Conservation (phyloP, 2,797 vertebrate species). For the Lacerta viridis region DNA sequence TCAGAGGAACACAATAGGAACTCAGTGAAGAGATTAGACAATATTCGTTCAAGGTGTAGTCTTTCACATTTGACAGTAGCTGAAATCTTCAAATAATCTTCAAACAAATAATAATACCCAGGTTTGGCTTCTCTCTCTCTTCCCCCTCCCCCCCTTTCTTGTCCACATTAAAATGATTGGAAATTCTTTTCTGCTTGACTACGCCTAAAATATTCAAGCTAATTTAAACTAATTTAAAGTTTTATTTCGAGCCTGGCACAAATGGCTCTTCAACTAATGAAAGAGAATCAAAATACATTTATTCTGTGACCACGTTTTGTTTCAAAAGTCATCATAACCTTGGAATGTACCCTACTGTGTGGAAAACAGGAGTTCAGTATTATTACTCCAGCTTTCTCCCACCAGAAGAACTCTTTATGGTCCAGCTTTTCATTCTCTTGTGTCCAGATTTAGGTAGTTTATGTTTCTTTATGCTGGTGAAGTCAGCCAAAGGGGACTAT, state of each 20-base stretch:
- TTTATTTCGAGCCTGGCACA: too few species aligned
- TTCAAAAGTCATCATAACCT: constrained; percentile 1
- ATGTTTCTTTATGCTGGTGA: constrained; percentile 13
- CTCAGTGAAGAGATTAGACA: background rate
- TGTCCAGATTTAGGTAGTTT: constrained; percentile 31
- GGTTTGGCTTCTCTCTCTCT: background rate
- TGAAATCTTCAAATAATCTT: background rate
- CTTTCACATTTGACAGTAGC: background rate
- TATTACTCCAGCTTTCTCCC: constrained; percentile 13
- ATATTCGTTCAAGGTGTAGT: too few species aligned
- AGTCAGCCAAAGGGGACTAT: constrained; percentile 14
- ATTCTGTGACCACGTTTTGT: background rate
- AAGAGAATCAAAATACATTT: constrained; percentile 6
- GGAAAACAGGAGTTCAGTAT: background rate
- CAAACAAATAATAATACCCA: background rate
- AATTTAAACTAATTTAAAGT: too few species aligned
- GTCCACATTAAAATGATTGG: too few species aligned
- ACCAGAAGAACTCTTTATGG: constrained; percentile 25
- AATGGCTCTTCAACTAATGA: background rate
- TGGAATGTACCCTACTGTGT: constrained; percentile 6
- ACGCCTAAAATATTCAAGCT: too few species aligned
- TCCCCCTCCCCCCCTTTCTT: background rate
- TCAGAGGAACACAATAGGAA: background rate
- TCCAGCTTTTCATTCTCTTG: constrained; percentile 25
- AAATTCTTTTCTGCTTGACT: too few species aligned